A percentile compares a stretch with the other conserved stretches of the same genome.
phyloP scores from a whole-genome alignment of 2,888 invertebrate species.

The Geotrupes spiniger region DNA sequence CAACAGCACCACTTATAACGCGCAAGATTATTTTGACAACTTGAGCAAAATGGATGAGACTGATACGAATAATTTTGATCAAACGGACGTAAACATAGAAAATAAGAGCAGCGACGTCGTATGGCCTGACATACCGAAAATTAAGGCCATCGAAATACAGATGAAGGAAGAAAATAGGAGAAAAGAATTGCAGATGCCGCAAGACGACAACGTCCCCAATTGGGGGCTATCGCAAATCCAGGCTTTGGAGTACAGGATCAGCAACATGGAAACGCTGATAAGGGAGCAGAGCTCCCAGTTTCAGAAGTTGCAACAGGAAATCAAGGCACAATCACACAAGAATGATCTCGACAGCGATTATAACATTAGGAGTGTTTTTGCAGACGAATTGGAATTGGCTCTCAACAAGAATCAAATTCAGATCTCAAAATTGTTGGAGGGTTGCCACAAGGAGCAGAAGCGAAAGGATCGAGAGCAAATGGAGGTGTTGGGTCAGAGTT shows the following conservation, averaged over 20 bases:
- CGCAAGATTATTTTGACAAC: slow-evolving; percentile 45
- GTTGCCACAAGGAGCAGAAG: slow-evolving; percentile 46
- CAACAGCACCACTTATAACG: slow-evolving; percentile 39
- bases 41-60: slow-evolving; percentile 34
- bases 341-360: slow-evolving; percentile 29
- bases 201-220: slow-evolving; percentile 20
- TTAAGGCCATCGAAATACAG: slow-evolving; percentile 43
- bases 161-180: slow-evolving; percentile 31
- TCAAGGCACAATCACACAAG: slow-evolving; percentile 33
- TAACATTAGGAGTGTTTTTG: slow-evolving; percentile 35
- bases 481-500: slow-evolving; percentile 55
- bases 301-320: slow-evolving; percentile 40
- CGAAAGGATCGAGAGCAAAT: slow-evolving; percentile 53
- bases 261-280: slow-evolving; percentile 40
- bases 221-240: slow-evolving; percentile 36
- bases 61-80: slow-evolving; percentile 27
- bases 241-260: slow-evolving; percentile 39
- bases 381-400: slow-evolving; percentile 44
- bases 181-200: slow-evolving; percentile 14
- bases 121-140: slow-evolving; percentile 51
- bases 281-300: slow-evolving; percentile 43
- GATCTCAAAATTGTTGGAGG: slow-evolving; percentile 45
- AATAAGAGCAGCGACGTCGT: slow-evolving; percentile 37
- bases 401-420: slow-evolving; percentile 46
- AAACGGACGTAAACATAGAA: slow-evolving; percentile 33